Conservation (phyloP, 2,113 vertebrate species). For the Ameiurus melas region DNA sequence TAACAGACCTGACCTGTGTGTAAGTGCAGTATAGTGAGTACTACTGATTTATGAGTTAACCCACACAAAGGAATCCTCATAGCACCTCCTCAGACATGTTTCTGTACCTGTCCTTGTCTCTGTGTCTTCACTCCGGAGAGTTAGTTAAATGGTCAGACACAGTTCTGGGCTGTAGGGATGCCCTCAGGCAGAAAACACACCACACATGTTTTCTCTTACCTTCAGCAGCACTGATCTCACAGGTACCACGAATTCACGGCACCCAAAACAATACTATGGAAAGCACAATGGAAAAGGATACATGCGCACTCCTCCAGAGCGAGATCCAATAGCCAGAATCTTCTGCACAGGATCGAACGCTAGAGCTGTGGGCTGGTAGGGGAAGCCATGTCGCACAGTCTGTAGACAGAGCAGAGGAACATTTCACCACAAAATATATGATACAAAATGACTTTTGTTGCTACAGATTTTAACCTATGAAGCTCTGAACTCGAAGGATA, state of each 20-base stretch:
- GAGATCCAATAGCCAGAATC: conserved; percentile 91
- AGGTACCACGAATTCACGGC: background rate
- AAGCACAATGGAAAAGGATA: conserved; percentile 83
- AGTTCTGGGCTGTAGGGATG: conserved; percentile 4
- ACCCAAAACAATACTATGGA: background rate
- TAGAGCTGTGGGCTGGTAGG: conserved; percentile 91
- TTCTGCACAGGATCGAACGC: conserved; percentile 98
- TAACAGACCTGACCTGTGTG: background rate
- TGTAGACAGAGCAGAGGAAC: conserved; percentile 69
- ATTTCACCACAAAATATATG: background rate
- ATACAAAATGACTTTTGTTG: background rate
- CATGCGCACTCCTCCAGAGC: conserved; percentile 93
- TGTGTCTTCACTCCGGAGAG: background rate
- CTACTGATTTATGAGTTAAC: conserved; percentile 1
- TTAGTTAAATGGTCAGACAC: conserved; percentile 5
- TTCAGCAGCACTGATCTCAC: conserved; percentile 33
- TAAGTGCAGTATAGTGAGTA: background rate
- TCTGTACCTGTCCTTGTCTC: background rate
- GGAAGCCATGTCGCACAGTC: conserved; percentile 97
- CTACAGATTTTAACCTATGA: background rate
- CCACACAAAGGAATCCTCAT: background rate
- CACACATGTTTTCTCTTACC: conserved; percentile 61
- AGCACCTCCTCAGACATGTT: background rate
- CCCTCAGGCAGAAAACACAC: conserved; percentile 38
- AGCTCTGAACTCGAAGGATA: background rate